Evolutionary conservation across 2,113 vertebrate genomes (phyloP).

Genomic region (Indri indri): DNA sequence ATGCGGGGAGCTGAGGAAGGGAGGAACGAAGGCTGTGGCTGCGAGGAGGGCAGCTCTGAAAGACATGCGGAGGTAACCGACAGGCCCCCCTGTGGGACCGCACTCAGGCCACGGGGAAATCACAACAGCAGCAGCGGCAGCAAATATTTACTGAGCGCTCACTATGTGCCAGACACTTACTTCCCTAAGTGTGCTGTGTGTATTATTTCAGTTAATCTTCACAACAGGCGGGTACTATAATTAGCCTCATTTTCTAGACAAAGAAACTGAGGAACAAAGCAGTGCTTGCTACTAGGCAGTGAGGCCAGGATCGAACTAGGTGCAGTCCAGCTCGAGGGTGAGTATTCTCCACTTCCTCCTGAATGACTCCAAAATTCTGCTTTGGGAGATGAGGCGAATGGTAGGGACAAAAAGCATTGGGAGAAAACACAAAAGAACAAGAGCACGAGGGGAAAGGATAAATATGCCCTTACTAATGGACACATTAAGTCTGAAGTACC

Average conservation of each 20-base stretch:
- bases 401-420: not conserved
- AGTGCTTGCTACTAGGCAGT: not conserved
- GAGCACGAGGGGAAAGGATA: not conserved
- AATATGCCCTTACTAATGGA: not conserved
- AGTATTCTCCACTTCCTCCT: not conserved
- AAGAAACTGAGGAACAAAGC: not conserved
- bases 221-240: not conserved
- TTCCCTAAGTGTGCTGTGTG: not conserved
- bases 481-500: not conserved
- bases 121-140: not conserved
- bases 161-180: not conserved
- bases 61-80: not conserved
- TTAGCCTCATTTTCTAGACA: not conserved
- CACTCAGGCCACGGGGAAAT: not conserved
- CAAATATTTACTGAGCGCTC: not conserved
- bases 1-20: not conserved
- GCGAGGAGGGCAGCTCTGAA: not conserved
- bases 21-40: too few relatives aligned
- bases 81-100: not conserved
- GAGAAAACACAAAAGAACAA: not conserved
- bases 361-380: not conserved
- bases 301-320: not conserved
- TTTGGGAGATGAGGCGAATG: not conserved
- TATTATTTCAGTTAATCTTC: not conserved
- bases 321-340: not conserved